A percentile compares a stretch with the other conserved stretches of the same genome.
These are phyloP conservation scores for Pasiphila rectangulata DNA, from an alignment of 2,888 invertebrate species.

Conservation along the genomic window DNA sequence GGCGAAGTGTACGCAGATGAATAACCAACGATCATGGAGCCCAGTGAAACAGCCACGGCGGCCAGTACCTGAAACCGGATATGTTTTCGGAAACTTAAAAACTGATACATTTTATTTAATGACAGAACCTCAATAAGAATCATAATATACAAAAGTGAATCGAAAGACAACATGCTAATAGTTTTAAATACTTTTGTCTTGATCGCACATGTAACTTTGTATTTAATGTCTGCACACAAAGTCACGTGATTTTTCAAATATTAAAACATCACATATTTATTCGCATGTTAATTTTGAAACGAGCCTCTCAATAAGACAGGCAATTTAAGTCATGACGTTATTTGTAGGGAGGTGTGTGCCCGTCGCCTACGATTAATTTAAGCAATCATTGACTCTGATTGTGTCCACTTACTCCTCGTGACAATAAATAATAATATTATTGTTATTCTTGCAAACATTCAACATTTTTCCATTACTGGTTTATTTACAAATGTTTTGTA, in stretches of 20 bases:
- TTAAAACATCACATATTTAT: slow-evolving; percentile 18
- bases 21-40: slow-evolving; percentile 93
- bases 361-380: slow-evolving; percentile 62
- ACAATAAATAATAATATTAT: slow-evolving; percentile 39
- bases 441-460: slow-evolving; percentile 27
- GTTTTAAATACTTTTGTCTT: neutral
- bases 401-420: slow-evolving; percentile 49
- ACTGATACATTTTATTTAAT: too few species aligned
- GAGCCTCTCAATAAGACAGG: slow-evolving; percentile 19
- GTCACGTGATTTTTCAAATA: slow-evolving; percentile 1
- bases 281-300: slow-evolving; percentile 17
- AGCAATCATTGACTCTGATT: slow-evolving; percentile 70
- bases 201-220: neutral
- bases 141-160: too few species aligned
- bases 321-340: slow-evolving; percentile 44
- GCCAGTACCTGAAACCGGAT: slow-evolving; percentile 86
- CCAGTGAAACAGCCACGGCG: slow-evolving; percentile 91
- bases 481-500: too few species aligned
- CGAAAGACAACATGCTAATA: neutral
- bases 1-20: slow-evolving; percentile 94
- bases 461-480: slow-evolving; percentile 1
- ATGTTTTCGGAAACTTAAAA: slow-evolving; percentile 1
- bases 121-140: neutral
- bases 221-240: too few species aligned
- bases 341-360: slow-evolving; percentile 57